Evolutionary conservation across 2,797 vertebrate species (phyloP), one percentile per base, ranked within the genome.

Genomic region (Gephyroberyx darwinii): DNA sequence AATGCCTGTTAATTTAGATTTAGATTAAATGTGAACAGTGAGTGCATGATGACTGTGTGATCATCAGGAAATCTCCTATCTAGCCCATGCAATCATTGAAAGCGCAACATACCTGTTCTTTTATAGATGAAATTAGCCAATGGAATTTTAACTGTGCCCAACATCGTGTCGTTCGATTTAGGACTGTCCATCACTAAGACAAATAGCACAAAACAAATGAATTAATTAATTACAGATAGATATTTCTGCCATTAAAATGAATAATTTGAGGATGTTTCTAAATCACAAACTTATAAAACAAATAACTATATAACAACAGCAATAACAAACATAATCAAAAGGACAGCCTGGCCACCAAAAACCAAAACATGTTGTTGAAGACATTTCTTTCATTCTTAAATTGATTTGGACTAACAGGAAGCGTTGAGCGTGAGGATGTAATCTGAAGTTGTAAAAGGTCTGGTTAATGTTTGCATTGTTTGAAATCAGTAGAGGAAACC

Each of bases 1-100:
- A 70, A 99, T 94, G 31, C 98, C 98, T 99, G 62, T 0, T 62
- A 6, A 41, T 52, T 59, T 22, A 19, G 8, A 52, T 26, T 26
- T 2, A 26, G 26, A 26, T 26, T 26, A 63, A 55, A 60, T 56
- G 4, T 64, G 65, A 82, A 63, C 0, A 41, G 14, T 39, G 2
- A 78, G 1, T 63, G 31, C 19, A 19, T 69, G 5, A 43, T 14
- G 22, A 12, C 12, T 14, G 30, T 22, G 4, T 55, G 50, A 54
- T 45, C 2, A 20, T 31, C 22, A 30, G 37, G 63, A 74, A 39
- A 56, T 2, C 14, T 9, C 13, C 19, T 2, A 26, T 37, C 1
- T 13, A 62, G 4, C 0, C 26, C 3, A 0, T 45, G 5, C 5
- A 16, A 13, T 30, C 2, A 19, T 6, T 55, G 9, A 56, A n/a